Base-by-base conservation (phyloP, 2,797 vertebrate species). In the Vireo griseus region DNA sequence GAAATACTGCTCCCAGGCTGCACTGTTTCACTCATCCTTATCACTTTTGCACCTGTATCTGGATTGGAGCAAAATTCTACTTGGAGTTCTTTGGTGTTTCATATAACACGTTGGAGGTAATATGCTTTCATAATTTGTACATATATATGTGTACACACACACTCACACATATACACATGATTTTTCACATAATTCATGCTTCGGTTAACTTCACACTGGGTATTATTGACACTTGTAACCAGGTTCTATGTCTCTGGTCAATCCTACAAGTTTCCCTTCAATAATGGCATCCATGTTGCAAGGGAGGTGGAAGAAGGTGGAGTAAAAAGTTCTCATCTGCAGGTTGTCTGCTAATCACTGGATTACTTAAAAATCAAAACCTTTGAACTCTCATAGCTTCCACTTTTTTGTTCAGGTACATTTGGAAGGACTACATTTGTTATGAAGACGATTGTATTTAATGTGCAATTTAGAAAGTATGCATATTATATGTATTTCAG, bases 121-220 rank as follows among this genome's bases (percentile, higher is more conserved):
- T 1, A 0, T 59, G 24, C 21, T 42, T 61, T 12, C 22, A 11
- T 37, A 45, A 31, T 26, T 74, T 11, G 1, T 28, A 4, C 4
- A 22, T 25, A 28, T 55, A 12, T 75, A 24, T 57, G 3, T 44
- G 42, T 44, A 21, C 52, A 54, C 5, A 35, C n/a, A 31, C 21
- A n/a, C n/a, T n/a, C n/a, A 25, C 6, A 19, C 12, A 57, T 2
- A 28, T 3, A n/a, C 5, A 33, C 1, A 1, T 26, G 39, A 61
- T 48, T 31, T 21, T 45, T 78, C 40, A n/a, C 5, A 9, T 61
- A 47, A 63, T 59, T 87, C 2, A 16, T 87, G n/a, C 35, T 76
- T 93, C 7, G 69, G 22, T 21, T 57, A 57, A 48, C 29, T 89
- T 92, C 58, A 26, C 10, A 16, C 5, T 69, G 26, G 39, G 29